A percentile compares a stretch with the other conserved stretches of the same genome.
Evolutionary conservation across 2,113 vertebrate genomes (phyloP).

Genomic region (Tenrec ecaudatus): DNA sequence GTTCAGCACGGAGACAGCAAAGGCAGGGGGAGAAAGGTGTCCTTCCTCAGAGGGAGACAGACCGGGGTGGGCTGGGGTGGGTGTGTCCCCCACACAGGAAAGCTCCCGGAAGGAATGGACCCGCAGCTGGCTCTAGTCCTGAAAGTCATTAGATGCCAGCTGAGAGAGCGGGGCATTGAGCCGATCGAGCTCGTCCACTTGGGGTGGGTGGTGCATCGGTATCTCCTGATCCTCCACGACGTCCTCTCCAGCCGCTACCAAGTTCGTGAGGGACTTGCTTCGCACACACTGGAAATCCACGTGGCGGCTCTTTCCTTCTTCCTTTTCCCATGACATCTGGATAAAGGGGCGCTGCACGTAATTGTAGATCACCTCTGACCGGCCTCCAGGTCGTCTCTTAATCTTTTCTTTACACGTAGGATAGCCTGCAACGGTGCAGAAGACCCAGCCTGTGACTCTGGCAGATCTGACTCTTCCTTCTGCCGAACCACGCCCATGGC

Average conservation of each 20-base stretch:
- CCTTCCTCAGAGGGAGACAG: not conserved
- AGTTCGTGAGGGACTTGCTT: conserved; percentile 91
- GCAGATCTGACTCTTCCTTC: not conserved
- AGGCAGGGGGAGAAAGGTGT: not conserved
- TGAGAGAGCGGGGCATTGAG: conserved; percentile 87
- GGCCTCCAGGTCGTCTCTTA: conserved; percentile 88
- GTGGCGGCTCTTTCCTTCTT: conserved; percentile 91
- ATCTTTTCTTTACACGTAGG: conserved; percentile 92
- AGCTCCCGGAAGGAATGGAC: not conserved
- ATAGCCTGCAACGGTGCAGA: conserved; percentile 85
- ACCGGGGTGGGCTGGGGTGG: not conserved
- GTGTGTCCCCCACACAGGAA: not conserved
- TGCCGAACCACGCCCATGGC: not conserved
- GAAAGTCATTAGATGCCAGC: conserved; percentile 83
- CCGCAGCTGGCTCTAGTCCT: conserved; percentile 77
- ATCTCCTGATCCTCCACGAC: conserved; percentile 87
- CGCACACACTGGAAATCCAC: conserved; percentile 92
- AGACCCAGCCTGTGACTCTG: not conserved
- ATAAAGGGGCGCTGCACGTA: conserved; percentile 91
- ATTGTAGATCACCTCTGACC: conserved; percentile 91
- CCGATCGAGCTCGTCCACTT: conserved; percentile 91
- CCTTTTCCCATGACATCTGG: conserved; percentile 93
- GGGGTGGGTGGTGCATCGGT: conserved; percentile 87
- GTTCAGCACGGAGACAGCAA: not conserved
- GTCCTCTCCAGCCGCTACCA: conserved; percentile 85